A percentile compares a stretch with the other conserved stretches of the same genome.
phyloP scores from a whole-genome alignment of 2,888 invertebrate genomes.

The Lycocerus yunnanus region DNA sequence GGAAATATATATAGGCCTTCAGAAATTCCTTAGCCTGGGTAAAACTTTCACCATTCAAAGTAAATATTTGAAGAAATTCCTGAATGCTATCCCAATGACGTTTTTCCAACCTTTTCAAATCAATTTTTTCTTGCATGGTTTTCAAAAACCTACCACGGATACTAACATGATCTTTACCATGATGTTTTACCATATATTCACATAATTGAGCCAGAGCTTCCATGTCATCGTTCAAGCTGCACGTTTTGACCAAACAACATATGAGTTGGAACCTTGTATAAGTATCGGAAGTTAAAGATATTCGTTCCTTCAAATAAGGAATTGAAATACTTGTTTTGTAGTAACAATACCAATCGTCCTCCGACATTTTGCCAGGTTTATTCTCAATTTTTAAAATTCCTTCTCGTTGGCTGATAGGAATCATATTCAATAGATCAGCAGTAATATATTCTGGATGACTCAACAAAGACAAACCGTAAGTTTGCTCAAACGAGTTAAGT shows the following conservation, averaged over 20 bases:
- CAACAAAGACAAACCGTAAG: constrained; percentile 3
- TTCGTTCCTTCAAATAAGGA: constrained; percentile 6
- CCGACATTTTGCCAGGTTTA: not conserved
- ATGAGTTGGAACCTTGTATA: not conserved
- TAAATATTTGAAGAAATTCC: not conserved
- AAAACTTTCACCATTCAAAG: constrained; percentile 6
- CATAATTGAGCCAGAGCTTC: constrained; percentile 5
- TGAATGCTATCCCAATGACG: constrained; percentile 9
- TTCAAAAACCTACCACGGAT: constrained; percentile 2
- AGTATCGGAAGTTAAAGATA: not conserved
- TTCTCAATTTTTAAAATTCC: not conserved
- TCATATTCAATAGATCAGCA: not conserved
- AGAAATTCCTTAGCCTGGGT: not conserved
- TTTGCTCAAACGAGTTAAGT: not conserved
- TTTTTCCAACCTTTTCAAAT: not conserved
- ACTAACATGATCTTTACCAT: constrained; percentile 5
- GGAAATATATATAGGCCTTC: not conserved
- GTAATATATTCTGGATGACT: not conserved
- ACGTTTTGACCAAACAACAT: constrained; percentile 5
- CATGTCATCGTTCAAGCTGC: constrained; percentile 10
- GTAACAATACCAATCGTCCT: constrained; percentile 10
- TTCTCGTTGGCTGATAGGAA: not conserved
- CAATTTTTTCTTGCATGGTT: not conserved
- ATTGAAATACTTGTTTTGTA: constrained; percentile 4
- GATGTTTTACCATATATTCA: constrained; percentile 5